Conservation (phyloP, 2,113 vertebrate species). For the Nycticorax nycticorax region DNA sequence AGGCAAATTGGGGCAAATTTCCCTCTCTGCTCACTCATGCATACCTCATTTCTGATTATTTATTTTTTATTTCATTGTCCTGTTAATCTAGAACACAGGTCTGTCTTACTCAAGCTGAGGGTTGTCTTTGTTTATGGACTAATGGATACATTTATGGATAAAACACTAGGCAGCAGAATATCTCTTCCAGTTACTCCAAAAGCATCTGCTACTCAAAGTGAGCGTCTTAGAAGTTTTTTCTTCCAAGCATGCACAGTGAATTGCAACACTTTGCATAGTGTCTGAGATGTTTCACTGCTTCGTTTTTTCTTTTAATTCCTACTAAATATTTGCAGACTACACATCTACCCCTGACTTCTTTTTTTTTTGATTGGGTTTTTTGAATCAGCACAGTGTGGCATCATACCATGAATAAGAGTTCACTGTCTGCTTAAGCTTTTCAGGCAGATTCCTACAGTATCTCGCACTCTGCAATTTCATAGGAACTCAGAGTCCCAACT, state of each 20-base stretch:
- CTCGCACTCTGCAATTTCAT: background rate
- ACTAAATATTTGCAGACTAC: background rate
- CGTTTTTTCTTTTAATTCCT: background rate
- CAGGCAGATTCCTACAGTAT: background rate
- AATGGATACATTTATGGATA: background rate
- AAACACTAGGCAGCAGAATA: background rate
- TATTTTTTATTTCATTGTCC: background rate
- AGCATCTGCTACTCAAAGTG: background rate
- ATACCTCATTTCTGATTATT: background rate
- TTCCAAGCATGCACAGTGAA: background rate
- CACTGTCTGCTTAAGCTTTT: background rate
- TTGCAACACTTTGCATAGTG: background rate
- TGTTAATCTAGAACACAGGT: background rate
- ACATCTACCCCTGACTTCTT: background rate
- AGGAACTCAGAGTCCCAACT: background rate
- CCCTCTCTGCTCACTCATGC: background rate
- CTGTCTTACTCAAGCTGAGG: background rate
- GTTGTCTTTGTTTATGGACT: background rate
- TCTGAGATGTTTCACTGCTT: background rate
- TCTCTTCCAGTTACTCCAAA: background rate
- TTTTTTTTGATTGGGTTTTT: background rate
- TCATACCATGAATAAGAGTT: background rate
- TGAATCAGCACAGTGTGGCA: background rate
- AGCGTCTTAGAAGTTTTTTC: background rate
- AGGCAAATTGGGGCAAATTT: background rate